Evolutionary conservation across 2,888 invertebrate species (phyloP).

Genomic region (Bellardia bayeri): DNA sequence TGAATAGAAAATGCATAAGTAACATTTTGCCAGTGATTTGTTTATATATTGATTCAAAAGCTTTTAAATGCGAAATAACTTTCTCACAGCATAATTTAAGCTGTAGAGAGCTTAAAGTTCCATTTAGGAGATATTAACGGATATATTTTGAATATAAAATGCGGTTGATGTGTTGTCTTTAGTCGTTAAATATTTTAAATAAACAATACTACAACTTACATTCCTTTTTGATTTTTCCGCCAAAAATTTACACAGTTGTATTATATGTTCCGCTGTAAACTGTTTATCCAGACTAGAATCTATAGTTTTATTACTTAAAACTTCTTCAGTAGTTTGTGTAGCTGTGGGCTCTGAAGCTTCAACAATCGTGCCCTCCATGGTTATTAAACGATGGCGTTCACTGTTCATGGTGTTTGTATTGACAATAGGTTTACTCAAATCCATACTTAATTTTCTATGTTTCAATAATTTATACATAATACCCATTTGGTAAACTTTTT

Average conservation of each 20-base stretch:
- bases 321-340: not conserved
- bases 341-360: not conserved
- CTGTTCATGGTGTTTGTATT: conserved; percentile 52
- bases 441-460: conserved; percentile 77
- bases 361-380: conserved; percentile 56
- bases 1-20: too few species aligned
- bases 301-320: not conserved
- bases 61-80: too few species aligned
- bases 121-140: too few species aligned
- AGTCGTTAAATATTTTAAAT: too few species aligned
- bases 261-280: conserved; percentile 78
- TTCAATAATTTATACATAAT: conserved; percentile 81
- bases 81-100: too few species aligned
- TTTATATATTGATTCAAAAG: too few species aligned
- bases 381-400: conserved; percentile 61
- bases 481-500: conserved; percentile 76
- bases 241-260: conserved; percentile 81
- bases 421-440: conserved; percentile 62
- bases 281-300: conserved; percentile 75
- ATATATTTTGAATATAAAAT: too few species aligned
- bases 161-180: too few species aligned
- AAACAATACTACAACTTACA: conserved; percentile 71
- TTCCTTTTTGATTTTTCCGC: conserved; percentile 81
- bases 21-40: too few species aligned
- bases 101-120: too few species aligned